Percentiles rank a stretch among this genome's conserved stretches.
Conservation (phyloP, 2,113 vertebrate species). For the Anhinga rufa region DNA sequence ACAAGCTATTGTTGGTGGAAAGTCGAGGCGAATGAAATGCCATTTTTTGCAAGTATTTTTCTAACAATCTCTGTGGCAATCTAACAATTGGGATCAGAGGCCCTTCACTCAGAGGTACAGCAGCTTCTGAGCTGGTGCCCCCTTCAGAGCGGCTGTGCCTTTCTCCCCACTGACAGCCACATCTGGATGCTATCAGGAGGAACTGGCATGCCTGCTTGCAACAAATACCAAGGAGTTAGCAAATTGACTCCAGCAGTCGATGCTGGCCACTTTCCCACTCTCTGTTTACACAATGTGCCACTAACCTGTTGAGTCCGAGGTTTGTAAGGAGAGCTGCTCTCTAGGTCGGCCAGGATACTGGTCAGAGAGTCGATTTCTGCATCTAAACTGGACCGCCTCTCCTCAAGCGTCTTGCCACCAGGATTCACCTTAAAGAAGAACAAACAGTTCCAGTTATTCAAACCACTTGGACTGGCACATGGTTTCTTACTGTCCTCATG, state of each 20-base stretch:
- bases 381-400: conserved; percentile 92
- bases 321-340: conserved; percentile 95
- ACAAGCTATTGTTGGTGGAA: neutral
- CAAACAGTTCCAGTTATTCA: neutral
- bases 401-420: conserved; percentile 88
- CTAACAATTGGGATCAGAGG: neutral
- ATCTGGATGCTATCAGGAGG: conserved; percentile 58
- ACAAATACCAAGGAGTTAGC: conserved; percentile 30
- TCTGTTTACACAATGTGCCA: neutral
- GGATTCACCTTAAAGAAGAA: conserved; percentile 73
- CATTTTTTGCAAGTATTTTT: neutral
- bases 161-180: conserved; percentile 36
- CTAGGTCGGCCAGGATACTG: conserved; percentile 94
- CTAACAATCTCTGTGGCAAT: neutral
- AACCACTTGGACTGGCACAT: neutral
- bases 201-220: neutral
- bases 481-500: neutral
- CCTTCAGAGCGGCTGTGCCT: neutral
- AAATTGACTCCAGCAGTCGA: conserved; percentile 38
- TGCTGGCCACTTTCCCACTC: neutral
- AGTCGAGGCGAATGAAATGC: neutral
- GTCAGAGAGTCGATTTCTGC: conserved; percentile 97
- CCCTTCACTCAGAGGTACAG: neutral
- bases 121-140: neutral
- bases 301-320: conserved; percentile 84